Evolutionary conservation across 2,113 vertebrate species (phyloP), one percentile per base, ranked within the genome.

Genomic region (Microtus oregoni): DNA sequence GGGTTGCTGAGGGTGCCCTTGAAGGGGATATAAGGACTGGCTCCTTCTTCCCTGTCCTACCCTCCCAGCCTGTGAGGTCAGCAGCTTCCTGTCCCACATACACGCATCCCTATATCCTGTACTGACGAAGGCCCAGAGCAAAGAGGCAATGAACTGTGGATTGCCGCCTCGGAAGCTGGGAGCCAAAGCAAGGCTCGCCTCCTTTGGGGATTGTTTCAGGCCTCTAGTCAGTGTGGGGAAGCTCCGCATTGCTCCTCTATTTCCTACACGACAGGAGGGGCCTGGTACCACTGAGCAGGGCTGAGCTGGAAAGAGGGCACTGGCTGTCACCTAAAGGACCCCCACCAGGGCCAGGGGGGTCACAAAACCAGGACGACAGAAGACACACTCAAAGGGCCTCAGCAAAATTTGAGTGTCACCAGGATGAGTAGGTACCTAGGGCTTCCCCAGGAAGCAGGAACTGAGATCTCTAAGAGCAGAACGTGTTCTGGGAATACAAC

Each of bases 401-500:
- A 41, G 5, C 24, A 75, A 24, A 26, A 50, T 13, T 88, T 72
- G 7, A 47, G 28, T 15, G 4, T 41, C 75, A 70, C 82, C n/a
- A 50, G 63, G 52, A 58, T 20, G 55, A 44, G 12, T 13, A 55
- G 28, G 24, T 8, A 41, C 4, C 26, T 30, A 28, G 75, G 17
- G 52, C 7, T 26, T 75, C 41, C 58, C 0, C n/a, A 38, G 41
- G n/a, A 30, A 24, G 26, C 13, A 44, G 68, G 55, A 65, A 58
- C 44, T 32, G 41, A n/a, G 63, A 19, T 2, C 61, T 30, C 77
- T 50, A 19, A 50, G 47, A 35, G n/a, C 12, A 22, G 8, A n/a
- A 28, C 0, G 2, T 47, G 9, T 55, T 20, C 83, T 26, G 38
- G 22, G 20, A 44, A 70, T 30, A 14, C 0, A 0, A 35, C 26